Evolutionary conservation across 2,888 invertebrate genomes (phyloP).

Genomic region (Drosophila parthenogenetica): DNA sequence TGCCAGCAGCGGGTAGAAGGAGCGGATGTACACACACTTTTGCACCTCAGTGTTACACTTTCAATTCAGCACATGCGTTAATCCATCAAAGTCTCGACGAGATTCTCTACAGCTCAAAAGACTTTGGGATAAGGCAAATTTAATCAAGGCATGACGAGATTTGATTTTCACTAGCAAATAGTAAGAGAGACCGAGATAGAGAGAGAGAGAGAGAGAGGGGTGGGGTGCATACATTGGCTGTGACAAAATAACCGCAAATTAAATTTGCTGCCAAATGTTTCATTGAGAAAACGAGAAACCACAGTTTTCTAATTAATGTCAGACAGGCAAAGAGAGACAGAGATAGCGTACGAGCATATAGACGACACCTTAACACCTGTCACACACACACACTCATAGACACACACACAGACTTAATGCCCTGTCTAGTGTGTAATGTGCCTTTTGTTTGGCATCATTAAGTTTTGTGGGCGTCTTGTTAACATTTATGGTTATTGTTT

Average conservation of each 20-base stretch:
- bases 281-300: conserved; percentile 45
- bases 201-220: neutral
- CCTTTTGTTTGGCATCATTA: conserved; percentile 75
- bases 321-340: conserved; percentile 8
- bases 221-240: neutral
- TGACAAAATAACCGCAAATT: conserved; percentile 52
- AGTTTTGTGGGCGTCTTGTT: conserved; percentile 71
- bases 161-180: conserved; percentile 32
- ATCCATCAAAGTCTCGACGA: conserved; percentile 62
- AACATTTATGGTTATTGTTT: conserved; percentile 77
- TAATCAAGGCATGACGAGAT: conserved; percentile 53
- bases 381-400: conserved; percentile 24
- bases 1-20: conserved; percentile 10
- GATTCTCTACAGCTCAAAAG: conserved; percentile 1
- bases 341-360: conserved; percentile 15
- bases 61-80: conserved; percentile 43
- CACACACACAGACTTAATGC: conserved; percentile 15
- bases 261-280: conserved; percentile 57
- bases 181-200: neutral
- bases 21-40: conserved; percentile 26
- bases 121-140: conserved; percentile 42
- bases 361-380: conserved; percentile 63
- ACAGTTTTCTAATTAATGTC: conserved; percentile 62
- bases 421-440: conserved; percentile 28
- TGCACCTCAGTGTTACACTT: conserved; percentile 45